Conservation (phyloP, 2,797 vertebrate species). For the Pteronotus mesoamericanus region DNA sequence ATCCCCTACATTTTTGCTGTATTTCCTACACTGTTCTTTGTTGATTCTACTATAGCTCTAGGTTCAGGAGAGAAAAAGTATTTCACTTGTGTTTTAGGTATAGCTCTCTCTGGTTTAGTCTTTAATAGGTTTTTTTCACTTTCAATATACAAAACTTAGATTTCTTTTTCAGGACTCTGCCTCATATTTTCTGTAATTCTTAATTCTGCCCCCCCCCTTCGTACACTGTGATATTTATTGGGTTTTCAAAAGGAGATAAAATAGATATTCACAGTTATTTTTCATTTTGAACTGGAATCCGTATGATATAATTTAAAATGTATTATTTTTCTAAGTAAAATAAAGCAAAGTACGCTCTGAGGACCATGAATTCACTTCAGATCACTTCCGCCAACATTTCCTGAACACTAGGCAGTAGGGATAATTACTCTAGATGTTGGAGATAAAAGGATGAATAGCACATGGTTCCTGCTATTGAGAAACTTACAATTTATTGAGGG, state of each 20-base stretch:
- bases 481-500: neutral
- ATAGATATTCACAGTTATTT: neutral
- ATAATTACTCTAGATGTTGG: neutral
- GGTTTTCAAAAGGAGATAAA: neutral
- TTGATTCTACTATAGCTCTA: neutral
- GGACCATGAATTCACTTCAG: neutral
- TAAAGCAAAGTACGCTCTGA: neutral
- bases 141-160: neutral
- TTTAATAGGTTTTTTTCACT: neutral
- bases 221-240: neutral
- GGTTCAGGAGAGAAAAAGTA: neutral
- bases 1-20: neutral
- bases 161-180: neutral
- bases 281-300: neutral
- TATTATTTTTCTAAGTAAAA: slow-evolving; percentile 16
- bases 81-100: neutral
- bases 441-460: neutral
- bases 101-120: neutral
- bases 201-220: neutral
- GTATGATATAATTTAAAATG: neutral
- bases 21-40: neutral
- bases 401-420: neutral
- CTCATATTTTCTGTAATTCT: neutral
- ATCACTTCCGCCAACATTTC: neutral
- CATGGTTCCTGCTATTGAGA: neutral